These are phyloP conservation scores for Drosophila suzukii DNA, from an alignment of 1,140 invertebrate genomes.

Conservation along the genomic window DNA sequence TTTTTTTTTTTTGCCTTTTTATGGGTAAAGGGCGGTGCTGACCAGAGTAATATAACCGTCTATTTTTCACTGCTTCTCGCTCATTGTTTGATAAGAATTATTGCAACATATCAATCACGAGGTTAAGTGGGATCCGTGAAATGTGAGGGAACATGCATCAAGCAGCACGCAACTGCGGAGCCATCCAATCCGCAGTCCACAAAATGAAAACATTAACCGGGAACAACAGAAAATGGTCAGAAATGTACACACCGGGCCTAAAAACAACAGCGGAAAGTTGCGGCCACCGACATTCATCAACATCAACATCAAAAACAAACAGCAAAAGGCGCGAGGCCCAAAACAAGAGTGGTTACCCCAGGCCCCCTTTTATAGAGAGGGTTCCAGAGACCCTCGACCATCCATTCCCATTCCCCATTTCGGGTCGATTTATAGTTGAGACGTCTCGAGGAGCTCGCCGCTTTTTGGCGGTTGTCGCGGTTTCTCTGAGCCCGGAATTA, in stretches of 20 bases:
- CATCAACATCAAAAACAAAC: constrained; percentile 67
- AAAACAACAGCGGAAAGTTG: constrained; percentile 62
- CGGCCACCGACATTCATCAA: constrained; percentile 79
- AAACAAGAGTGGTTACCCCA: constrained; percentile 39
- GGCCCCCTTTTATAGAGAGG: constrained; percentile 9
- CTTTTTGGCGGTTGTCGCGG: constrained; percentile 80
- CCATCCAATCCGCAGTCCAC: constrained; percentile 56
- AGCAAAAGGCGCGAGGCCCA: constrained; percentile 64
- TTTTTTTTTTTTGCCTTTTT: background rate
- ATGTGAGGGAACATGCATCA: constrained; percentile 78
- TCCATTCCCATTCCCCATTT: constrained; percentile 17
- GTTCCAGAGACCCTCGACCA: constrained; percentile 11
- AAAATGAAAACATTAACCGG: constrained; percentile 74
- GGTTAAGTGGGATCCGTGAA: constrained; percentile 78
- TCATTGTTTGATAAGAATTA: constrained; percentile 84
- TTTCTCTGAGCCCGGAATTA: constrained; percentile 66
- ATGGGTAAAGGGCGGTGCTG: constrained; percentile 4
- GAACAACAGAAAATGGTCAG: constrained; percentile 57
- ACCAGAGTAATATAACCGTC: constrained; percentile 31
- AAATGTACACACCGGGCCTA: constrained; percentile 6
- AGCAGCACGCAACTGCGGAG: constrained; percentile 64
- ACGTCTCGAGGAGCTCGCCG: constrained; percentile 63
- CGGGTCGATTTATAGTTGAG: constrained; percentile 65
- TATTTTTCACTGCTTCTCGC: constrained; percentile 58
- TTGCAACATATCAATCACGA: constrained; percentile 83